Evolutionary conservation across 1,140 invertebrate genomes (phyloP).

Genomic region (Meteorus sp.): DNA sequence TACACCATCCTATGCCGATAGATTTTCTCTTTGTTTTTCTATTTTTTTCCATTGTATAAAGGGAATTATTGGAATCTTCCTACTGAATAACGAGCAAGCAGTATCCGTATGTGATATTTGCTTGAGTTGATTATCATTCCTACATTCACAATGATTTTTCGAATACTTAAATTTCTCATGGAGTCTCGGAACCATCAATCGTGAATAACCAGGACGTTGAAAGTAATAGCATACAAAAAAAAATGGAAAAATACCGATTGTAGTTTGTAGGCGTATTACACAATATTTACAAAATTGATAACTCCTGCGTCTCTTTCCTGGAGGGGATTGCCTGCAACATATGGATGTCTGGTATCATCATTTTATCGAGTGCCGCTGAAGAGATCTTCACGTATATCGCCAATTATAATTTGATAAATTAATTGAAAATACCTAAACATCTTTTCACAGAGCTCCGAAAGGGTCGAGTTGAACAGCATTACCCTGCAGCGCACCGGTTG

Average conservation of each 20-base stretch:
- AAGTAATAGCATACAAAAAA: constrained; percentile 19
- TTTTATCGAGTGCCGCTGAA: background rate
- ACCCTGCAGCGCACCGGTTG: constrained; percentile 44
- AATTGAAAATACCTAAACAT: constrained; percentile 43
- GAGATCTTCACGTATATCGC: background rate
- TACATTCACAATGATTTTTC: no score
- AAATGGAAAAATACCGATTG: constrained; percentile 38
- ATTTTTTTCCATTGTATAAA: background rate
- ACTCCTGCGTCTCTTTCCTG: constrained; percentile 23
- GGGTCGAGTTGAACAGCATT: constrained; percentile 58
- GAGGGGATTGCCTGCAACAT: background rate
- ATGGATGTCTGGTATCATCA: background rate
- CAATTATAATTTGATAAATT: constrained; percentile 18
- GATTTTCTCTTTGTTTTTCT: constrained; percentile 1
- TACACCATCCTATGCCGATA: constrained; percentile 16
- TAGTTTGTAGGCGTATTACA: constrained; percentile 51
- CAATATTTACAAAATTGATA: constrained; percentile 50
- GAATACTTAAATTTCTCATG: no score
- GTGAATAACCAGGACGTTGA: constrained; percentile 3
- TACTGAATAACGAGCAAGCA: no score
- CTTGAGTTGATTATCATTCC: no score
- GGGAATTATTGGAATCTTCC: no score
- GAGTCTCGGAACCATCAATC: background rate
- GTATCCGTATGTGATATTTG: no score
- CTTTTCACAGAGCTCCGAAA: constrained; percentile 58